These are phyloP conservation scores for Cydia fagiglandana DNA, from an alignment of 1,140 invertebrate species.

Conservation along the genomic window DNA sequence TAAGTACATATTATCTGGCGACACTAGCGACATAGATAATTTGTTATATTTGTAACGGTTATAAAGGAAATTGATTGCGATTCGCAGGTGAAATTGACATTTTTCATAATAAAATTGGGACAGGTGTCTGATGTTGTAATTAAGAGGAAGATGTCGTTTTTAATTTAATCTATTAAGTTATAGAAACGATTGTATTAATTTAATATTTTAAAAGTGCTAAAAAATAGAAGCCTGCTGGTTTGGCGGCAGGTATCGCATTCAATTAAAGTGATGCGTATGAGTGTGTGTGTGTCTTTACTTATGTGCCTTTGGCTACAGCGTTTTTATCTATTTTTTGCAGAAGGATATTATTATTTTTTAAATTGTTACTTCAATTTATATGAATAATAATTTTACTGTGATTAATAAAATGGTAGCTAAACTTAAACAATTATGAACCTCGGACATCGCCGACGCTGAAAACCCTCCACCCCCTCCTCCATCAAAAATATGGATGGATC, in stretches of 20 bases:
- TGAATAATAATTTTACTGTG: too few species aligned
- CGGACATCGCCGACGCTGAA: too few species aligned
- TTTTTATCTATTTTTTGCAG: too few species aligned
- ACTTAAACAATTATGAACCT: too few species aligned
- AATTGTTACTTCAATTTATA: too few species aligned
- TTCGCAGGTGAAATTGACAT: constrained; percentile 23
- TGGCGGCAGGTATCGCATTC: not conserved
- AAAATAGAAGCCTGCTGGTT: not conserved
- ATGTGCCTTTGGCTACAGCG: not conserved
- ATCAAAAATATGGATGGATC: too few species aligned
- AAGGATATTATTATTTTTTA: too few species aligned
- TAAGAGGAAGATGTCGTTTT: constrained; percentile 20
- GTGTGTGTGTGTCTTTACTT: too few species aligned
- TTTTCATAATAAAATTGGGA: constrained; percentile 24
- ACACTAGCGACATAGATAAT: not conserved
- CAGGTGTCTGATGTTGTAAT: constrained; percentile 25
- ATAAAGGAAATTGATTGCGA: constrained; percentile 23
- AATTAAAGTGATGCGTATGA: not conserved
- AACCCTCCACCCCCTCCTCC: too few species aligned
- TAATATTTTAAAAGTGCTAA: not conserved
- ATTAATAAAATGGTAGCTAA: too few species aligned
- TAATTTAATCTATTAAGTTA: constrained; percentile 17
- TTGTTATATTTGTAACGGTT: not conserved
- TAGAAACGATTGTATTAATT: not conserved
- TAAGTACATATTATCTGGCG: not conserved